Base-by-base conservation (phyloP, 2,797 vertebrate genomes). In the Glossophaga mutica region DNA sequence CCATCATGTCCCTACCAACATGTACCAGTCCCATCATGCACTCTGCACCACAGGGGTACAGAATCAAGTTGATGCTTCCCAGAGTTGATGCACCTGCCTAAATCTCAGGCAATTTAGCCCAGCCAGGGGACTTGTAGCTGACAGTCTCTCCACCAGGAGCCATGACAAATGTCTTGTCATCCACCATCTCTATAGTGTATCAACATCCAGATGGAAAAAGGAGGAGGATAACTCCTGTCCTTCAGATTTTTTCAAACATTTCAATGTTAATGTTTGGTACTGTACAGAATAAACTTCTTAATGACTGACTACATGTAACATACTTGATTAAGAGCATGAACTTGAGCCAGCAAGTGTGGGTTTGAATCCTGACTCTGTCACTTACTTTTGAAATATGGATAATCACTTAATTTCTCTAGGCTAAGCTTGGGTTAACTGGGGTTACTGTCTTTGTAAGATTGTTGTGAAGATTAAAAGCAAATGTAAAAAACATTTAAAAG, bases 201-300 rank as follows among this genome's bases (percentile, higher is more conserved):
- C 24, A 26, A 26, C 21, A 74, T 18, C 6, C 26, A 44, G 29
- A 32, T 65, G 29, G 37, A 32, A 77, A 52, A 73, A 26, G 3
- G 14, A 21, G 4, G 29, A 21, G 5, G 29, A 7, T 37, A 76
- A 76, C 12, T 9, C 21, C 37, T 32, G 39, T 21, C 11, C 26
- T 68, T 96, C 70, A 34, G 46, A 24, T 76, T 48, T 59, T 85
- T 65, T 79, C 19, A 78, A 84, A 34, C 16, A 77, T 81, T 91
- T 81, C 21, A 14, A 9, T 39, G 16, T 15, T 57, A n/a, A 32
- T 29, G 14, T 34, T 81, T 74, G 9, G 24, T 9, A 65, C 32
- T 34, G 3, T 50, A 24, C n/a, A 59, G 34, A 83, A 87, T 18
- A 39, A 81, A 87, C 22, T 44, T 87, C 79, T 26, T n/a, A 29